Conservation (phyloP, 2,888 invertebrate species). For the Agriopis aurantiaria region DNA sequence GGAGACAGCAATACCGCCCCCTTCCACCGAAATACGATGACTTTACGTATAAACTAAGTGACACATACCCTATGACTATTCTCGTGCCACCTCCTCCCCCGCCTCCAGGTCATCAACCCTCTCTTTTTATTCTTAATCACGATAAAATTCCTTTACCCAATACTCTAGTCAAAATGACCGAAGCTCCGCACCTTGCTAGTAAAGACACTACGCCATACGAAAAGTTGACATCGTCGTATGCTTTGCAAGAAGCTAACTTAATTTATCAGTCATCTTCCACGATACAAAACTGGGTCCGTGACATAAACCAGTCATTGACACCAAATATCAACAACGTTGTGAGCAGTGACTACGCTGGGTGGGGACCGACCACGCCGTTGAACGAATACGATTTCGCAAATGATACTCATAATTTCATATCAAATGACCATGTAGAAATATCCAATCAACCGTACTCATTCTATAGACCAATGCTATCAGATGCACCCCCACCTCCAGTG, state of each 20-base stretch:
- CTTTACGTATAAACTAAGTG: slow-evolving; percentile 80
- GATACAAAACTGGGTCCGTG: slow-evolving; percentile 77
- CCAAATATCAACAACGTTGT: slow-evolving; percentile 63
- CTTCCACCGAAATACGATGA: slow-evolving; percentile 79
- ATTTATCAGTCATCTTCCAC: slow-evolving; percentile 88
- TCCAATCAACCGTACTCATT: slow-evolving; percentile 69
- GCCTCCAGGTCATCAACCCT: slow-evolving; percentile 73
- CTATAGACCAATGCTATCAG: slow-evolving; percentile 75
- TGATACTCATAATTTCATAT: slow-evolving; percentile 76
- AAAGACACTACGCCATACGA: slow-evolving; percentile 58
- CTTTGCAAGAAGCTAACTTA: slow-evolving; percentile 88
- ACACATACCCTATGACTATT: slow-evolving; percentile 88
- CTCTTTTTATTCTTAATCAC: slow-evolving; percentile 67
- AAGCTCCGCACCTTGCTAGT: slow-evolving; percentile 51
- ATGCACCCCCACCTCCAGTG: slow-evolving; percentile 69
- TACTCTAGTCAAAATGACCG: slow-evolving; percentile 55
- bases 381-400: slow-evolving; percentile 65
- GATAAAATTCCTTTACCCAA: slow-evolving; percentile 57
- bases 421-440: slow-evolving; percentile 63
- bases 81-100: slow-evolving; percentile 90
- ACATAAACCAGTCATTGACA: slow-evolving; percentile 65
- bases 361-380: slow-evolving; percentile 80
- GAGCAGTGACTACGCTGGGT: slow-evolving; percentile 81
- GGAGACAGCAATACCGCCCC: slow-evolving; percentile 57
- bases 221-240: slow-evolving; percentile 73